Evolutionary conservation across 2,113 vertebrate genomes (phyloP), one percentile per base, ranked within the genome.

Genomic region (Glaucidium brasilianum): DNA sequence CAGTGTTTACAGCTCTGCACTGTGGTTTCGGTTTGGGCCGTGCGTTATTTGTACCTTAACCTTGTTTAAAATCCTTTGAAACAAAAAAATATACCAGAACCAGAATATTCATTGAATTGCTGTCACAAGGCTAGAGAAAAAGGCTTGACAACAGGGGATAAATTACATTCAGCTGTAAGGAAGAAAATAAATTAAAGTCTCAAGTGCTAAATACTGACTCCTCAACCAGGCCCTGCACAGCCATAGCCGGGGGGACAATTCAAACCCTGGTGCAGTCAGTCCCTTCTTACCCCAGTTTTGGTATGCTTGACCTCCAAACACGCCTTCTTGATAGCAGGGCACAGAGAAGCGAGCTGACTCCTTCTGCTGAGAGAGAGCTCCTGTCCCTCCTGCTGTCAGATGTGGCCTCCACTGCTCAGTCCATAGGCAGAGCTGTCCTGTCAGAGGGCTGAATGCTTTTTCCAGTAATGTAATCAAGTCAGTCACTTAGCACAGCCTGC

Each of bases 231-330:
- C 32, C 53, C 47, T 19, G 56, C 32, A 5, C 11, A 35, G 18
- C 16, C 7, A 1, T 5, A 45, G 47, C 29, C 2, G 1, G 2
- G 14, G 52, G 66, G 72, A 82, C 34, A 62, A 20, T 6, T 52
- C 27, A 25, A 29, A 34, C 11, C 41, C 26, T 1, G 1, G 35
- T 10, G 43, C 23, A 19, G 0, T 23, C 8, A 10, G 23, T 6
- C 26, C 8, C 47, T 60, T 78, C 72, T 66, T 49, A 79, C 88
- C 80, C 3, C 7, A 20, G 12, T 22, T 66, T 21, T 12, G 10
- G 49, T 53, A 63, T 29, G 15, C 52, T n/a, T 22, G 30, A 39
- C 47, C 56, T 62, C 76, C 39, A 4, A 63, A 15, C 9, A 4
- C 12, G 45, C 15, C 34, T 75, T 64, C 55, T 11, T 15, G 29